Evolutionary conservation across 2,113 vertebrate species (phyloP).

Genomic region (Podarcis raffonei): DNA sequence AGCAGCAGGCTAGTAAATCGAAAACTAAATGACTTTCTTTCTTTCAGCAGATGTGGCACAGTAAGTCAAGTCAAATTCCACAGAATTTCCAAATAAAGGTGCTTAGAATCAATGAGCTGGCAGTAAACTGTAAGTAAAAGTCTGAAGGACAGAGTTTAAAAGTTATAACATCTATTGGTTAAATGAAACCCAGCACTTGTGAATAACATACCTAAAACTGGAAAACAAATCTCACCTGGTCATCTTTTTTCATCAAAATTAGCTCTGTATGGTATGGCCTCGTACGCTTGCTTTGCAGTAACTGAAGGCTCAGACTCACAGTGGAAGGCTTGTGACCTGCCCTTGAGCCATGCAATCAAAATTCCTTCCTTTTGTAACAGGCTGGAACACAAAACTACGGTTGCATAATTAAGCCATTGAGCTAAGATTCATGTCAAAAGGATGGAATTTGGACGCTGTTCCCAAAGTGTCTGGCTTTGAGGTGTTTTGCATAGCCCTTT

Average conservation of each 20-base stretch:
- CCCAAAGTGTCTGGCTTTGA: conserved; percentile 66
- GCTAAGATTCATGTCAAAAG: conserved; percentile 67
- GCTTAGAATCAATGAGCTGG: neutral
- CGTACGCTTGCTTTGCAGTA: conserved; percentile 36
- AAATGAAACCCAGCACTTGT: too few relatives aligned
- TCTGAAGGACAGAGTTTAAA: too few relatives aligned
- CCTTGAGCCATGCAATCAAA: conserved; percentile 66
- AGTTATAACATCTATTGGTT: too few relatives aligned
- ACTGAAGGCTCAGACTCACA: conserved; percentile 63
- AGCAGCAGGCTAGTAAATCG: too few relatives aligned
- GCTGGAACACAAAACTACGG: conserved; percentile 62
- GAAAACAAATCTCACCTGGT: neutral
- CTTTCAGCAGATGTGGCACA: too few relatives aligned
- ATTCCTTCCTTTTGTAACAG: conserved; percentile 70
- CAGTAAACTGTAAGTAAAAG: neutral
- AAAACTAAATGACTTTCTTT: too few relatives aligned
- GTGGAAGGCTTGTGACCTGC: conserved; percentile 68
- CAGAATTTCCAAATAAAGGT: neutral
- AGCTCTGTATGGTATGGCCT: conserved; percentile 36
- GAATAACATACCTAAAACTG: too few relatives aligned
- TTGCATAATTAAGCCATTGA: conserved; percentile 74
- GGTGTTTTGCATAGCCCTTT: conserved; percentile 69
- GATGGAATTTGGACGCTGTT: conserved; percentile 70
- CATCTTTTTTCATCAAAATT: conserved; percentile 13
- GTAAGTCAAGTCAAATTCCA: neutral